Percentiles rank a stretch among this genome's conserved stretches.
These are phyloP conservation scores for Anomalospiza imberbis DNA, from an alignment of 2,797 vertebrate species.

Conservation along the genomic window DNA sequence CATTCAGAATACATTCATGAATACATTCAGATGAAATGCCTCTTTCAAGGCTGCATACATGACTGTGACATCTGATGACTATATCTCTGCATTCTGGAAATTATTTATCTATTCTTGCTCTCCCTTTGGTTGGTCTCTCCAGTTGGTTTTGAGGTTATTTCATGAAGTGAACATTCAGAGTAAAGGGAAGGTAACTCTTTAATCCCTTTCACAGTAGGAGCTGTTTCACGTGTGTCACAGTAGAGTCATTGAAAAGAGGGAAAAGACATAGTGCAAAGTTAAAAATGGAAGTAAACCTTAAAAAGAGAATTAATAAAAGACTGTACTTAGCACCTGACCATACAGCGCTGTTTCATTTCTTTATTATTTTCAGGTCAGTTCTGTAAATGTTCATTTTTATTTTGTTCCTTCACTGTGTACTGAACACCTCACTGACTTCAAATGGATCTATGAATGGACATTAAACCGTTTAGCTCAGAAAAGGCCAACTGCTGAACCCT, in stretches of 20 bases:
- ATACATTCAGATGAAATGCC: background rate
- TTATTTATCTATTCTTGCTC: background rate
- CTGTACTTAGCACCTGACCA: background rate
- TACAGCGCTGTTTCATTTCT: background rate
- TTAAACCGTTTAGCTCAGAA: background rate
- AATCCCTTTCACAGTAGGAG: background rate
- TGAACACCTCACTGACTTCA: background rate
- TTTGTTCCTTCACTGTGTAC: background rate
- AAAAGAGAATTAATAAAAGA: background rate
- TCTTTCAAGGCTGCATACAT: background rate
- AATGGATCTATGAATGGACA: background rate
- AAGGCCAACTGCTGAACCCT: background rate
- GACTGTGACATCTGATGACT: background rate
- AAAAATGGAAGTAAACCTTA: background rate
- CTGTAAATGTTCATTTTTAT: background rate
- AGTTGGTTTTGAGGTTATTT: background rate
- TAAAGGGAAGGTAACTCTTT: background rate
- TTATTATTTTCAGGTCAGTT: background rate
- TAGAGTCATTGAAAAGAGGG: background rate
- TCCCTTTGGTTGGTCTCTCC: background rate
- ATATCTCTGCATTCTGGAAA: background rate
- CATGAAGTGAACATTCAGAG: background rate
- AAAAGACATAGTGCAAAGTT: background rate
- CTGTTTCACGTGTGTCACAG: background rate
- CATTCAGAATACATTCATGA: too few relatives aligned